Base-by-base conservation (phyloP, 2,888 invertebrate species). In the Holacanthella duospinosa region DNA sequence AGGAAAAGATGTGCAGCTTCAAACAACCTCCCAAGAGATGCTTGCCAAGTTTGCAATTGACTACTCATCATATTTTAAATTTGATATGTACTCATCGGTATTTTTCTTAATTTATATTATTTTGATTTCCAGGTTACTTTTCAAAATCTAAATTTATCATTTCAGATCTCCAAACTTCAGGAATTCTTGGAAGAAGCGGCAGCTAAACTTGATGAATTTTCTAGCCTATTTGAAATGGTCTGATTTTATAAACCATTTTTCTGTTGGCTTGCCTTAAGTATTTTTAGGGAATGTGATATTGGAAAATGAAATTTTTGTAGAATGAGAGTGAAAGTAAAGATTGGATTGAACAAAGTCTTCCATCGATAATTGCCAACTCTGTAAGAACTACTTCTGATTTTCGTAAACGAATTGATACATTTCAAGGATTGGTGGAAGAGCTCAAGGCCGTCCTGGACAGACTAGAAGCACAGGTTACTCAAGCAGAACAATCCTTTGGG, bases 161-260 rank as follows among this genome's bases (percentile, higher is more conserved):
- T 48, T 61, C 27, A 72, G 72, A 65, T 69, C 21, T 64, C 67
- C 12, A 68, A 62, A 53, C 65, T 73, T 48, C 67, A 71, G 57
- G 73, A 71, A 43, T 73, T 67, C 61, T 54, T 73, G 4, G 67
- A 69, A 43, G 73, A 73, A 61, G 66, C 63, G 43, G 63, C 70
- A 43, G 68, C 70, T 2, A 73, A 73, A 55, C 55, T 73, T 55
- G 70, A 73, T 25, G 73, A 73, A 56, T 64, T 71, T 27, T 68
- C 68, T 60, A 67, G 69, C 62, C 62, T 73, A 19, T 71, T 69
- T 67, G 69, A 71, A 66, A 71, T 73, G 65, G 72, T 70, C 64
- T 53, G 62, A 21, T 28, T 12, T n/a, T 27, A 56, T n/a, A 24
- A 2, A 55, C 25, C 6, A 9, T 53, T 55, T 26, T 61, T 61